Evolutionary conservation across 2,888 invertebrate genomes (phyloP), one percentile per base, ranked within the genome.

Genomic region (Scaptomyza polygonia): DNA sequence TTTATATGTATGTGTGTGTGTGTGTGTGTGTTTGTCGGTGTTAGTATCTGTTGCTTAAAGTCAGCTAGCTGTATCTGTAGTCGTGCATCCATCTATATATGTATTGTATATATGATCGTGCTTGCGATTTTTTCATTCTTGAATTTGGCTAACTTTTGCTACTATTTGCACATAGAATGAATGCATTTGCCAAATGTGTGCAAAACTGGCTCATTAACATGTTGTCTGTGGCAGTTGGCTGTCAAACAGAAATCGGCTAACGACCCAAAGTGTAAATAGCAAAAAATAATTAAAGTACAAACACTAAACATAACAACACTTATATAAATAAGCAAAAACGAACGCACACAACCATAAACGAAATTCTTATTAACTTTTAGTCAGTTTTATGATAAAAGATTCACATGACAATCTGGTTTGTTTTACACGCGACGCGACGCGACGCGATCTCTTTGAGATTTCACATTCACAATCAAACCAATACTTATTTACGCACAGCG

Each of bases 331-430:
- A 14, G 34, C 25, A 39, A 27, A 25, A 25, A 14, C 27, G n/a
- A 18, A 29, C 14, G 36, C 12, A 30, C 36, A 25, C 45, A 40
- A 11, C 30, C n/a, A 59, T n/a, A 25, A 21, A 42, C n/a, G 29
- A 27, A 29, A 12, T 21, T 44, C 43, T 54, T 21, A 21, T 21
- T 1, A 21, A 4, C 3, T 21, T 21, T 21, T 21, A 21, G 21
- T 21, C 21, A 21, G 21, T 21, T 21, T 21, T 21, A 25, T 25
- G 25, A 25, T 25, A 25, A 25, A 25, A 25, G 58, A 82, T 83
- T 83, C 82, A 83, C 86, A 83, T 83, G 82, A 83, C 82, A 82
- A 72, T 77, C 75, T 72, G 75, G 73, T 84, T 79, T 79, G 52
- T 57, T 68, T 63, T 75, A 75, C 75, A 72, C 72, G 72, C 69